A percentile compares a stretch with the other conserved stretches of the same genome.
phyloP scores from a whole-genome alignment of 1,140 invertebrate species.

The Tetragonula clypearis region DNA sequence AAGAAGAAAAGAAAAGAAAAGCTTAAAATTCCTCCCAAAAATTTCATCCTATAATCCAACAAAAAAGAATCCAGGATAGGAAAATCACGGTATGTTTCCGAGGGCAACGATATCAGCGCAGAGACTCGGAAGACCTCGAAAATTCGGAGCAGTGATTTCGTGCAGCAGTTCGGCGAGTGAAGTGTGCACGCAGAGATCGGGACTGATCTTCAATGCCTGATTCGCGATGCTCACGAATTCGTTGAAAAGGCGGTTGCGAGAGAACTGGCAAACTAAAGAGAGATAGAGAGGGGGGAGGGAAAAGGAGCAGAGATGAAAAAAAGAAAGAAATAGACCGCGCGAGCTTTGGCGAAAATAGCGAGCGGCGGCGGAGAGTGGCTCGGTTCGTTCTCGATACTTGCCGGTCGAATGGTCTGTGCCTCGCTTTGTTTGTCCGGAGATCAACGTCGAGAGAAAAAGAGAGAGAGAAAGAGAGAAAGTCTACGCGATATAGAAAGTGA shows the following conservation, averaged over 20 bases:
- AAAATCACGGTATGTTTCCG: neutral
- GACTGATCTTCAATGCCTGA: slow-evolving; percentile 17
- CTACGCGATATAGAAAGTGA: slow-evolving; percentile 23
- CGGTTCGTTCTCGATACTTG: slow-evolving; percentile 45
- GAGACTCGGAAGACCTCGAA: neutral
- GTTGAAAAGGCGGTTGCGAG: slow-evolving; percentile 23
- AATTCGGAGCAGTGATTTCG: neutral
- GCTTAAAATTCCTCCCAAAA: neutral
- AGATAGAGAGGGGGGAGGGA: neutral
- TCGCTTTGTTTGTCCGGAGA: slow-evolving; percentile 53
- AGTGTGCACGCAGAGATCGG: neutral
- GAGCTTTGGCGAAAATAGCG: slow-evolving; percentile 39
- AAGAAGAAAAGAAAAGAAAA: neutral
- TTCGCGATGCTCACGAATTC: neutral
- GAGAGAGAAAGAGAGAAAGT: slow-evolving; percentile 1
- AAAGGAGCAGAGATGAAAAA: neutral
- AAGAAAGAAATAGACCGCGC: slow-evolving; percentile 10
- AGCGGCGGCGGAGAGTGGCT: neutral
- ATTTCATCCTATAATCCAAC: neutral
- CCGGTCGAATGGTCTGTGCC: slow-evolving; percentile 38
- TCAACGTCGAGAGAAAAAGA: slow-evolving; percentile 22
- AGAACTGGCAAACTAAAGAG: neutral
- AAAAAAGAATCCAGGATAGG: neutral
- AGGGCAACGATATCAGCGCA: neutral
- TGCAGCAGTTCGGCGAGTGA: neutral